phyloP scores from a whole-genome alignment of 2,797 vertebrate genomes.

The Hemibagrus guttatus region DNA sequence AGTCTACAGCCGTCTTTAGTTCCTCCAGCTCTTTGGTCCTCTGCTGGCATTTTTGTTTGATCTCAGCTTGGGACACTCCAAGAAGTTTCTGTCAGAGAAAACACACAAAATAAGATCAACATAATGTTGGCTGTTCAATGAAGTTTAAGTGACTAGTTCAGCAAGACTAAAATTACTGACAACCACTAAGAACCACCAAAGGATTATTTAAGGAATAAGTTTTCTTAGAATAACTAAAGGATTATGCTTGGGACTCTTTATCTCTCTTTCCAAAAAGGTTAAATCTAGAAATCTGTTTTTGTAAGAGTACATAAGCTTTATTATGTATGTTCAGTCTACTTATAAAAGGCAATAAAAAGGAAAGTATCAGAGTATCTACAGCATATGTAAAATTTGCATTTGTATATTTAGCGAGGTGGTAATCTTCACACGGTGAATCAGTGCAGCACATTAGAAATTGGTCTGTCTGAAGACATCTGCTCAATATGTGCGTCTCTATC shows the following conservation, averaged over 20 bases:
- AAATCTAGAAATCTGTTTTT: background rate
- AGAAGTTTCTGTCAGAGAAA: constrained; percentile 76
- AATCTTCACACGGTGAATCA: background rate
- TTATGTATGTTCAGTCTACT: background rate
- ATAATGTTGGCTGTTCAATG: background rate
- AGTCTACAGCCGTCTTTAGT: constrained; percentile 80
- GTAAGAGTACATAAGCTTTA: background rate
- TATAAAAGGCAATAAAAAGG: background rate
- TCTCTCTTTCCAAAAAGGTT: background rate
- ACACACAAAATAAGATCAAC: background rate
- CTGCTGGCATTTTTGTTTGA: constrained; percentile 80
- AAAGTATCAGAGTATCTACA: background rate
- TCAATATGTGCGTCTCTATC: constrained; percentile 67
- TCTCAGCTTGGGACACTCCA: constrained; percentile 79
- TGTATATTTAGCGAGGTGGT: background rate
- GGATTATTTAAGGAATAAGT: background rate
- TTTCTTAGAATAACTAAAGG: background rate
- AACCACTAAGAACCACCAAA: background rate
- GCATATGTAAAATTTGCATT: background rate
- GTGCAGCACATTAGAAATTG: constrained; percentile 10
- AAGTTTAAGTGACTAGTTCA: background rate
- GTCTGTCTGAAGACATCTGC: constrained; percentile 48
- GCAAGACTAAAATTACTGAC: background rate
- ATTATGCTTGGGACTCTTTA: background rate
- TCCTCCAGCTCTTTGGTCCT: constrained; percentile 81